Percentiles rank a stretch among this genome's conserved stretches.
phyloP scores from a whole-genome alignment of 2,888 invertebrate genomes.

The Cosmopolites sordidus region DNA sequence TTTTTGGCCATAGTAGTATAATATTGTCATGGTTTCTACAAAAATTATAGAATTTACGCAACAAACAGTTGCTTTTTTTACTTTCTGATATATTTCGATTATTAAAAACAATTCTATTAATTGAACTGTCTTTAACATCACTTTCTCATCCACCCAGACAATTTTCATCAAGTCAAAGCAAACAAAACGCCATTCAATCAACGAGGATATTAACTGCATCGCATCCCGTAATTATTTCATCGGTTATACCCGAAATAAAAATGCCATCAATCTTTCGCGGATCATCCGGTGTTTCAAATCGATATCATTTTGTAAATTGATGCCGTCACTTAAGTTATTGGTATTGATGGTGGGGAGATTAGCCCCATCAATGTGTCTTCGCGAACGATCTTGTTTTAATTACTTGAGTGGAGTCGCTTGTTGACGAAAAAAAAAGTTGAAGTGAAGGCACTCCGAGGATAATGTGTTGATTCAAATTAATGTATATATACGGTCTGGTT shows the following conservation, averaged over 20 bases:
- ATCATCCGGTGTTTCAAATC: too few species aligned
- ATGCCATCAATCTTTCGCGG: not conserved
- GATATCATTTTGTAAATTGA: conserved; percentile 1
- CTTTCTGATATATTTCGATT: too few species aligned
- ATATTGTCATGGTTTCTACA: too few species aligned
- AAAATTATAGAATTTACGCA: too few species aligned
- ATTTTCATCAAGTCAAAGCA: not conserved
- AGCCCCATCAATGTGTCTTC: not conserved
- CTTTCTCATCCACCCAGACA: too few species aligned
- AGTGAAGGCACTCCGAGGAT: not conserved
- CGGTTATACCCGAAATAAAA: not conserved
- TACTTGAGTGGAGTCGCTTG: not conserved
- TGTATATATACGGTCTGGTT: too few species aligned
- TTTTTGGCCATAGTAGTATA: too few species aligned
- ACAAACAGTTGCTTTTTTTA: too few species aligned
- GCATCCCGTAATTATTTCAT: not conserved
- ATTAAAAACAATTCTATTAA: too few species aligned
- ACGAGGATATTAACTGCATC: not conserved
- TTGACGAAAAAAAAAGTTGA: not conserved
- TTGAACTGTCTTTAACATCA: too few species aligned
- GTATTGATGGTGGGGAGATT: not conserved
- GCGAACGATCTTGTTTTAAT: not conserved
- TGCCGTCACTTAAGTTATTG: conserved; percentile 1
- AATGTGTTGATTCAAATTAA: too few species aligned
- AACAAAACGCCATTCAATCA: not conserved